Evolutionary conservation across 2,113 vertebrate genomes (phyloP).

Genomic region (Glaucidium brasilianum): DNA sequence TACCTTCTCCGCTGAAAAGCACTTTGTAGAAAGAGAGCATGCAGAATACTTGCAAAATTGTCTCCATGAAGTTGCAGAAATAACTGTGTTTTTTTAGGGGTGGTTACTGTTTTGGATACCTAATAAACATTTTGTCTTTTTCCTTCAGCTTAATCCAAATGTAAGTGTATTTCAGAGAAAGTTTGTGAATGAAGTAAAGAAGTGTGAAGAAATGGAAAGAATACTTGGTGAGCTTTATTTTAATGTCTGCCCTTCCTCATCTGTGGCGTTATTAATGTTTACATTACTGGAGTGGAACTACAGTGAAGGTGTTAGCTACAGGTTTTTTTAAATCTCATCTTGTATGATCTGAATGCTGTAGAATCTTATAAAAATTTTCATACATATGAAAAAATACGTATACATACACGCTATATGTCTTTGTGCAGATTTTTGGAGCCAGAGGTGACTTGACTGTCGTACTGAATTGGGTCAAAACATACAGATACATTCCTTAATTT

Average conservation of each 20-base stretch:
- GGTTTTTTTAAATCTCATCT: neutral
- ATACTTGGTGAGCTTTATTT: conserved; percentile 85
- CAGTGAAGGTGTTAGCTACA: neutral
- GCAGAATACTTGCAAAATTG: neutral
- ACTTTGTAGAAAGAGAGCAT: neutral
- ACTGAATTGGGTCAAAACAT: neutral
- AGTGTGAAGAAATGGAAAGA: conserved; percentile 95
- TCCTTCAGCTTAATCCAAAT: conserved; percentile 89
- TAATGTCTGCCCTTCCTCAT: neutral
- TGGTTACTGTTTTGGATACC: neutral
- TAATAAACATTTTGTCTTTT: conserved; percentile 14
- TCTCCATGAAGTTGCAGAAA: neutral
- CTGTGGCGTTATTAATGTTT: neutral
- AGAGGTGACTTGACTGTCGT: neutral
- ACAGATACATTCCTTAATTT: neutral
- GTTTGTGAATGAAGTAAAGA: conserved; percentile 94
- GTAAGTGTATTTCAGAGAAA: conserved; percentile 94
- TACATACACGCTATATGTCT: too few relatives aligned
- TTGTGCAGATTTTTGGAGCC: neutral
- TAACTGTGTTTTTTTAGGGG: neutral
- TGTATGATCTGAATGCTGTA: neutral
- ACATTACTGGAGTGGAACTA: neutral
- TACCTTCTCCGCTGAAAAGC: neutral
- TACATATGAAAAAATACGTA: neutral
- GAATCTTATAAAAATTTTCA: neutral